phyloP scores from a whole-genome alignment of 2,797 vertebrate genomes.

The Lepidocolaptes lacrymiger region DNA sequence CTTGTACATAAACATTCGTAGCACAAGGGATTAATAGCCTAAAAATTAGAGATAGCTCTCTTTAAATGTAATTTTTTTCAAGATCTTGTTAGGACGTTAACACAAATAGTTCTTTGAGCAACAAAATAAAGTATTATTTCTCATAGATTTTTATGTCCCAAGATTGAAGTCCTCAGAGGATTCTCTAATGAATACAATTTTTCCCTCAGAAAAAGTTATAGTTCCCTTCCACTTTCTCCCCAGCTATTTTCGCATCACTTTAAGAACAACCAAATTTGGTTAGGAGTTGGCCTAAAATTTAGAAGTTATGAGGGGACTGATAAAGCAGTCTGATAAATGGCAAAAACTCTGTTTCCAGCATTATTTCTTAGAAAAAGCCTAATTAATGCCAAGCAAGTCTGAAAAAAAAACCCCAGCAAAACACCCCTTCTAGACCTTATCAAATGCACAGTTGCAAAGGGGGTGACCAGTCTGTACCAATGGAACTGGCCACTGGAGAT shows the following conservation, averaged over 20 bases:
- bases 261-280: background rate
- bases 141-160: background rate
- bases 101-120: background rate
- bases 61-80: background rate
- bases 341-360: background rate
- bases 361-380: background rate
- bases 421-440: background rate
- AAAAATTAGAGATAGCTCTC: background rate
- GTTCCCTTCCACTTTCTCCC: background rate
- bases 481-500: background rate
- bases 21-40: conserved; percentile 13
- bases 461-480: background rate
- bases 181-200: background rate
- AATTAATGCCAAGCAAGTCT: background rate
- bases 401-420: background rate
- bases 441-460: background rate
- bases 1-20: conserved; percentile 3
- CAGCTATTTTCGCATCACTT: conserved; percentile 2
- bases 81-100: background rate
- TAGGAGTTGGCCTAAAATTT: background rate
- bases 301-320: background rate
- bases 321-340: background rate
- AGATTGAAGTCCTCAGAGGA: background rate
- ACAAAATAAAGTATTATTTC: conserved; percentile 13
- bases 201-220: background rate